Evolutionary conservation across 2,113 vertebrate genomes (phyloP), one percentile per base, ranked within the genome.

Genomic region (Chaenogobius annularis): DNA sequence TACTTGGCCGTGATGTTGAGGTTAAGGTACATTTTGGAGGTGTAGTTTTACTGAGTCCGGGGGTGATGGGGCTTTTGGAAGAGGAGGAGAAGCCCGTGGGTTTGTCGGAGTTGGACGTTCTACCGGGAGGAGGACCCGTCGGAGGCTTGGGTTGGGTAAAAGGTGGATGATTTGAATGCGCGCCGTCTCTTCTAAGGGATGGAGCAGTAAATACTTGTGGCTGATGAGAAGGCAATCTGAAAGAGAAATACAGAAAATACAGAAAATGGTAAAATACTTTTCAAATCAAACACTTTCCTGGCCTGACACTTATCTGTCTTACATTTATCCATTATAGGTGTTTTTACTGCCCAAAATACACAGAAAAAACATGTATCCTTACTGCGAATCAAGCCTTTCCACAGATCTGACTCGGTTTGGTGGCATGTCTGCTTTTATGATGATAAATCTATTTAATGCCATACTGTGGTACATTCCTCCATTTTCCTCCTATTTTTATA

Each of bases 71-170:
- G 37, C 61, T 46, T 0, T 31, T 68, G 12, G 56, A 68, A 11
- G 4, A 12, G 1, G 76, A 69, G 11, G 56, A 20, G 11, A 40
- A 22, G 11, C 26, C 40, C 19, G 48, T 9, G 20, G 40, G 35
- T 72, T 68, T 78, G 37, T 19, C 7, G 15, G 69, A 61, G 52
- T 54, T 5, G 40, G 72, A 55, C 10, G 69, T 64, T 58, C 77
- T 78, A 12, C 0, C 31, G 5, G 37, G 74, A 47, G 52, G 10
- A 55, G 64, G 50, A 10, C 74, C 46, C 47, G 5, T 22, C 20
- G 83, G 80, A 54, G 72, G 87, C 23, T 43, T 83, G 23, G 84
- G 76, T 62, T 46, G 77, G 35, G 35, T 26, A 6, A 56, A 73
- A 31, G 62, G 46, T 48, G 50, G 35, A 67, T 52, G 71, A 23